Base-by-base conservation (phyloP, 2,888 invertebrate genomes). In the Elegia similella region DNA sequence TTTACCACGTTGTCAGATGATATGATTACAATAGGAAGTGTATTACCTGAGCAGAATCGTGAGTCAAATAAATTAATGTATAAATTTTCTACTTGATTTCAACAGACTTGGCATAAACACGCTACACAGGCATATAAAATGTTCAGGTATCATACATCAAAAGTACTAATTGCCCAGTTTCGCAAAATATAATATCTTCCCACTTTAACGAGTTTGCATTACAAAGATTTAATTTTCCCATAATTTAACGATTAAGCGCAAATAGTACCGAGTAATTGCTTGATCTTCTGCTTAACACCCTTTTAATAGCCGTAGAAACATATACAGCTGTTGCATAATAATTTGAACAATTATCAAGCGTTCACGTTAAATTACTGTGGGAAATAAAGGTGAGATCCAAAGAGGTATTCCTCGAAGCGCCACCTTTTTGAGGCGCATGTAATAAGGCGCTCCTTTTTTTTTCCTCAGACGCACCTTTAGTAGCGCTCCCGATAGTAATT, bases 381-480 rank as follows among this genome's bases (percentile, higher is more conserved):
- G 56, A 56, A 56, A 56, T 44, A 43, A 42, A 53, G 69, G 60
- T 42, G 50, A 48, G 57, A 52, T 59, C 66, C n/a, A n/a, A n/a
- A n/a, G n/a, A n/a, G n/a, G n/a, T n/a, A n/a, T n/a, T n/a, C n/a
- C n/a, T n/a, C n/a, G n/a, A n/a, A n/a, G n/a, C n/a, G n/a, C n/a
- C n/a, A n/a, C n/a, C n/a, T n/a, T n/a, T n/a, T n/a, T n/a, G n/a
- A n/a, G n/a, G n/a, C n/a, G n/a, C n/a, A n/a, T n/a, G n/a, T n/a
- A n/a, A n/a, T n/a, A n/a, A n/a, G n/a, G n/a, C n/a, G n/a, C n/a
- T n/a, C n/a, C n/a, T n/a, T n/a, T n/a, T n/a, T n/a, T n/a, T n/a
- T n/a, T n/a, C n/a, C n/a, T n/a, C n/a, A n/a, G n/a, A n/a, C n/a
- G n/a, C n/a, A n/a, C n/a, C n/a, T n/a, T n/a, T n/a, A n/a, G n/a